Percentiles rank a stretch among this genome's conserved stretches.
Conservation (phyloP, 2,797 vertebrate species). For the Tokudaia muenninki region DNA sequence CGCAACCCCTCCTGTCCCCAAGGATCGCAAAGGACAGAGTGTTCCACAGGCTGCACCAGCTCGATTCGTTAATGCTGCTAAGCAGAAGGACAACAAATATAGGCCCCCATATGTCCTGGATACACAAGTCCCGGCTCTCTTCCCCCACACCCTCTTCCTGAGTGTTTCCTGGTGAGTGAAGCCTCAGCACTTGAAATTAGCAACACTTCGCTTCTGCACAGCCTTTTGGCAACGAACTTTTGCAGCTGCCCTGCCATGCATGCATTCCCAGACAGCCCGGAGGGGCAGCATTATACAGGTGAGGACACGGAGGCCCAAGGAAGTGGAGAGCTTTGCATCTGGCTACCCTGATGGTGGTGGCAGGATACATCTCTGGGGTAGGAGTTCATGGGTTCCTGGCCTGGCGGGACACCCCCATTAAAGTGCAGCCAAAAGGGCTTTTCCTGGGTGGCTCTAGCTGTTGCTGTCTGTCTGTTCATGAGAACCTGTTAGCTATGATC, state of each 20-base stretch:
- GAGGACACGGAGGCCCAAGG: slow-evolving; percentile 38
- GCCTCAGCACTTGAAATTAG: slow-evolving; percentile 61
- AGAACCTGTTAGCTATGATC: background rate
- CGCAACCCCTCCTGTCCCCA: slow-evolving; percentile 69
- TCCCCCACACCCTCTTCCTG: slow-evolving; percentile 38
- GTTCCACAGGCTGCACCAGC: slow-evolving; percentile 77
- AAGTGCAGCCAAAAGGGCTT: background rate
- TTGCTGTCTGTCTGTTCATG: background rate
- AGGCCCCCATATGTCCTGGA: slow-evolving; percentile 73
- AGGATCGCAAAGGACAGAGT: slow-evolving; percentile 77
- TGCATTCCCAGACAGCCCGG: background rate
- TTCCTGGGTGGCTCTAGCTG: background rate
- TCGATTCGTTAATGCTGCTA: slow-evolving; percentile 79
- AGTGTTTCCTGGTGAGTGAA: slow-evolving; percentile 64
- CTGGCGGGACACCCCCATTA: background rate
- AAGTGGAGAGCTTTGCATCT: slow-evolving; percentile 3
- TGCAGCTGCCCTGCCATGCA: slow-evolving; percentile 30
- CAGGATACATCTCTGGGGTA: background rate
- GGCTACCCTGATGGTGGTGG: background rate
- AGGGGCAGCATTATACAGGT: slow-evolving; percentile 59
- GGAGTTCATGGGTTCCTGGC: background rate
- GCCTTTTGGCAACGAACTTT: slow-evolving; percentile 65
- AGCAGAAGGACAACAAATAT: slow-evolving; percentile 75
- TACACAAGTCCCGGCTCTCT: slow-evolving; percentile 54
- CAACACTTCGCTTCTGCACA: slow-evolving; percentile 26